Percentiles rank a stretch among this genome's conserved stretches.
Conservation (phyloP, 2,888 invertebrate species). For the Rapana venosa region DNA sequence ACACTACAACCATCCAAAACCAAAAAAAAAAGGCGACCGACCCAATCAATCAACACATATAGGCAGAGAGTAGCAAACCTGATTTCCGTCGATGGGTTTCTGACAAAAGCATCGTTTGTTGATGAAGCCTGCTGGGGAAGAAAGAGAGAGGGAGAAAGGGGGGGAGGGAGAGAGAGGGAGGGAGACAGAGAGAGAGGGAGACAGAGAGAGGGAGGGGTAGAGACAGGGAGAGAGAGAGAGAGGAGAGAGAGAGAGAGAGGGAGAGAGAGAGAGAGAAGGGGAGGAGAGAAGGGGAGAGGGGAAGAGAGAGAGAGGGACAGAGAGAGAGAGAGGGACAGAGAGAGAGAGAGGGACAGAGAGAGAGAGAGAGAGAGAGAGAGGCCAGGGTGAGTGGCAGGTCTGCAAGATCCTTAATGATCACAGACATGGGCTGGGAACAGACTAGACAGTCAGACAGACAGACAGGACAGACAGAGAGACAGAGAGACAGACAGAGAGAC, state of each 20-base stretch:
- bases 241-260: constrained; percentile 8
- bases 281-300: neutral
- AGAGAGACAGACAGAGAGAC: no score
- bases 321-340: neutral
- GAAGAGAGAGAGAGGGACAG: neutral
- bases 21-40: no score
- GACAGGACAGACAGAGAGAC: neutral
- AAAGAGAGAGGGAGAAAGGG: no score
- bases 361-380: no score
- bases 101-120: constrained; percentile 4
- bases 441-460: neutral
- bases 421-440: no score
- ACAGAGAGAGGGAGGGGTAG: neutral
- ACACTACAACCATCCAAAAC: no score
- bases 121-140: neutral
- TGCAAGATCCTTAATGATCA: no score
- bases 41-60: neutral
- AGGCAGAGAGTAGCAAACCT: neutral
- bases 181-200: neutral
- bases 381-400: no score
- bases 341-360: neutral
- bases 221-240: neutral
- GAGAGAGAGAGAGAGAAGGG: neutral
- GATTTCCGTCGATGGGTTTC: neutral
- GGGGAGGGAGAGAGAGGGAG: neutral